Evolutionary conservation across 2,888 invertebrate genomes (phyloP).

Genomic region (Agrochola litura): DNA sequence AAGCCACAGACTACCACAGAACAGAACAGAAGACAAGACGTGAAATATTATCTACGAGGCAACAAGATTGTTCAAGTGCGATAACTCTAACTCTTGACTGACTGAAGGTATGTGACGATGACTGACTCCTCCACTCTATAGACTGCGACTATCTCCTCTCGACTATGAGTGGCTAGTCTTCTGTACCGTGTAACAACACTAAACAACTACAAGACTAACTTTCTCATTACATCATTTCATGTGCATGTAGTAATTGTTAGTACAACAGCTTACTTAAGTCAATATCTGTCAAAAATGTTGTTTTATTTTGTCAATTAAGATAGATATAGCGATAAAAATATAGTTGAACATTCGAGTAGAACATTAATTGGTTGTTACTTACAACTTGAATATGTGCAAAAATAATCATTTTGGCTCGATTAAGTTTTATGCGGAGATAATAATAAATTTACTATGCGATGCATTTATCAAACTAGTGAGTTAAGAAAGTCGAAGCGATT

Average conservation of each 20-base stretch:
- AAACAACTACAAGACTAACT: conserved; percentile 68
- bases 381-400: background rate
- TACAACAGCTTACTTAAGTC: conserved; percentile 34
- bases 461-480: background rate
- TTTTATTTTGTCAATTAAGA: background rate
- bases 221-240: conserved; percentile 50
- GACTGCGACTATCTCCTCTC: conserved; percentile 46
- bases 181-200: conserved; percentile 55
- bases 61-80: conserved; percentile 88
- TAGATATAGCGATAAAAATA: background rate
- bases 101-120: conserved; percentile 77
- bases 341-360: background rate
- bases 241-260: conserved; percentile 34
- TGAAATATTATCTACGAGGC: conserved; percentile 86
- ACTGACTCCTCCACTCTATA: conserved; percentile 65
- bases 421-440: background rate
- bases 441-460: conserved; percentile 2
- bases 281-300: conserved; percentile 43
- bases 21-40: conserved; percentile 83
- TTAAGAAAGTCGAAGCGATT: conserved; percentile 31
- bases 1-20: conserved; percentile 74
- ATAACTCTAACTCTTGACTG: conserved; percentile 81
- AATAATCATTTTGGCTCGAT: background rate
- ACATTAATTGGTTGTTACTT: background rate
- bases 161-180: conserved; percentile 43